Evolutionary conservation across 2,888 invertebrate species (phyloP), one percentile per base, ranked within the genome.

Genomic region (Drosophila melanosoma): DNA sequence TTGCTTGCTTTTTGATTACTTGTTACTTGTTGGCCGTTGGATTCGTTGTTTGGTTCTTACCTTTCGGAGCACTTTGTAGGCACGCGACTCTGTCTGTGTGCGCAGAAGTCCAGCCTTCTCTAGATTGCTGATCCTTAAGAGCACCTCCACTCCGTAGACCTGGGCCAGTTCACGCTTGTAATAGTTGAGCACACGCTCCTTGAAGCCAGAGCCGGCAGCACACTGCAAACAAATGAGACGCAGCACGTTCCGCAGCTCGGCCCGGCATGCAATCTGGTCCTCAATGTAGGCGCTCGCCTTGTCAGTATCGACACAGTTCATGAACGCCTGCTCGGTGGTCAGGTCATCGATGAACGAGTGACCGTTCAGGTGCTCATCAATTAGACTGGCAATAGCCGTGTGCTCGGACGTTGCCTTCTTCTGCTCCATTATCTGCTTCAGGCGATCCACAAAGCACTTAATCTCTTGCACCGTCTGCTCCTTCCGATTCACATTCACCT

Each of bases 391-490:
- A 82, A 99, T 97, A 40, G 98, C 97, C 7, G 98, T 98, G 91
- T 99, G 98, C 93, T 95, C 94, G 38, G 97, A 96, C n/a, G 98
- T 94, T 1, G 97, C 97, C 90, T 97, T 96, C 90, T 98, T 98
- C 79, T 96, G 96, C 26, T 96, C 96, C 89, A 98, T 94, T 94
- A 99, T 95, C 83, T 97, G 96, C 0, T 98, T 98, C 76, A 99
- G 94, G 60, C 96, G 96, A 40, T 97, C 96, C 3, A 99, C 99
- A 93, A 98, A 98, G 90, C 97, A 96, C 91, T 98, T 98, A 94
- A 99, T 97, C 93, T 99, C 98, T 87, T 97, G 97, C n/a, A 99
- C 97, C 0, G 98, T 96, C 92, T 97, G 97, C 64, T 97, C 97
- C 57, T 95, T 95, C 91, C 97, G 96, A 35, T 96, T 95, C 90